Base-by-base conservation (phyloP, 2,113 vertebrate genomes). In the Nibea albiflora region DNA sequence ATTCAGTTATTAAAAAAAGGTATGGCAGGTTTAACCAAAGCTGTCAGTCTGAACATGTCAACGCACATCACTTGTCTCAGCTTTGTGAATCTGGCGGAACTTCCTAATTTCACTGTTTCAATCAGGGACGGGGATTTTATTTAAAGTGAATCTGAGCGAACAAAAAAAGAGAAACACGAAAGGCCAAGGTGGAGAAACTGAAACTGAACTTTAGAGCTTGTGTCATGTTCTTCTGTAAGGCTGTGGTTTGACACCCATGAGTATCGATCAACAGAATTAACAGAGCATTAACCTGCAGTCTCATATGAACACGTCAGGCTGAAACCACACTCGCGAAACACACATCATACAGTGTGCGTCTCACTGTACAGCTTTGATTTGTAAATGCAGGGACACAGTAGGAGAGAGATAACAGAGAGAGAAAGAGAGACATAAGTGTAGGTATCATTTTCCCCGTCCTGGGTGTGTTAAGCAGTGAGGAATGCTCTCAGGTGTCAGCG, bases 401-500 rank as follows among this genome's bases (percentile, higher is more conserved):
- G 52, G n/a, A 81, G 67, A 47, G 12, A 81, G 68, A 86, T 11
- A 83, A 79, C 47, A 49, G 66, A 65, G 64, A 80, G 68, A 87
- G 66, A 65, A 63, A 49, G 66, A 65, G 64, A 80, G 52, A 31
- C 17, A 11, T 8, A 44, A 54, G 73, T 53, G 26, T 16, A 24
- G 64, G 80, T 85, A 74, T 89, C 85, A 1, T 69, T 54, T 88
- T 87, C 72, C 72, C 73, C 56, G 17, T 76, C 24, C 47, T 75
- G 86, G 83, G 79, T 84, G 89, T 83, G 81, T 85, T 85, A 70
- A 78, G 73, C 65, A 62, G 68, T 7, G n/a, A 90, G 88, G 85
- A 88, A 91, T 86, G 91, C 69, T 87, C 90, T 92, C 89, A 85
- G 83, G 88, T 92, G 88, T 91, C 91, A 52, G 26, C 49, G 67